Percentiles rank a stretch among this genome's conserved stretches.
These are phyloP conservation scores for Drosophila vallismaia DNA, from an alignment of 2,888 invertebrate species.

Conservation along the genomic window DNA sequence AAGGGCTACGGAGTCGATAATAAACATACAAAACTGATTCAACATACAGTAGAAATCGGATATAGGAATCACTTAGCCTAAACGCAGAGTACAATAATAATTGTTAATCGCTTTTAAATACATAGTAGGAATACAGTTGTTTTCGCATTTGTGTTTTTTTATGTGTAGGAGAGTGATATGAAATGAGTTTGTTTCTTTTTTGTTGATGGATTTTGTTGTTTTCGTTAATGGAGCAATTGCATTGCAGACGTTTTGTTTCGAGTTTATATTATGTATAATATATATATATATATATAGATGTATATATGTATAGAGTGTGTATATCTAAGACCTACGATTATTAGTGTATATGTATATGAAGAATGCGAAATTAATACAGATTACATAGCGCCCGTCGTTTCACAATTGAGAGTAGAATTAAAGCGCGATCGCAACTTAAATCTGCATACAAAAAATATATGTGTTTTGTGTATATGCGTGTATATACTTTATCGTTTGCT, in stretches of 20 bases:
- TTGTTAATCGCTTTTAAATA: constrained; percentile 61
- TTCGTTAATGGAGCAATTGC: constrained; percentile 32
- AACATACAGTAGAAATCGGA: constrained; percentile 39
- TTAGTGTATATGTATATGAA: constrained; percentile 37
- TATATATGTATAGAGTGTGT: constrained; percentile 10
- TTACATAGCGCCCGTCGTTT: constrained; percentile 63
- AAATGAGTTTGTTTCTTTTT: constrained; percentile 27
- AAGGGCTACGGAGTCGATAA: constrained; percentile 20
- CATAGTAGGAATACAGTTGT: constrained; percentile 74
- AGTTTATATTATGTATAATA: constrained; percentile 6
- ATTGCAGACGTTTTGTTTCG: constrained; percentile 28
- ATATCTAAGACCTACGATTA: constrained; percentile 22
- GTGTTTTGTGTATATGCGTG: constrained; percentile 35
- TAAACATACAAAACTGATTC: constrained; percentile 32
- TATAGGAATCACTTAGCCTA: constrained; percentile 32
- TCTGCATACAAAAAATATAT: constrained; percentile 70
- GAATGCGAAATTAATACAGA: constrained; percentile 62
- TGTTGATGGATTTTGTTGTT: constrained; percentile 4
- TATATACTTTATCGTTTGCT: constrained; percentile 15
- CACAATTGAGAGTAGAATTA: constrained; percentile 49
- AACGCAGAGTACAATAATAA: constrained; percentile 36
- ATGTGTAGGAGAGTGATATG: constrained; percentile 60
- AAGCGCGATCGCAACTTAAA: constrained; percentile 63
- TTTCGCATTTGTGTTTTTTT: constrained; percentile 44
- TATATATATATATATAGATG: constrained; percentile 36